Evolutionary conservation across 2,113 vertebrate genomes (phyloP), one percentile per base, ranked within the genome.

Genomic region (Petaurus breviceps): DNA sequence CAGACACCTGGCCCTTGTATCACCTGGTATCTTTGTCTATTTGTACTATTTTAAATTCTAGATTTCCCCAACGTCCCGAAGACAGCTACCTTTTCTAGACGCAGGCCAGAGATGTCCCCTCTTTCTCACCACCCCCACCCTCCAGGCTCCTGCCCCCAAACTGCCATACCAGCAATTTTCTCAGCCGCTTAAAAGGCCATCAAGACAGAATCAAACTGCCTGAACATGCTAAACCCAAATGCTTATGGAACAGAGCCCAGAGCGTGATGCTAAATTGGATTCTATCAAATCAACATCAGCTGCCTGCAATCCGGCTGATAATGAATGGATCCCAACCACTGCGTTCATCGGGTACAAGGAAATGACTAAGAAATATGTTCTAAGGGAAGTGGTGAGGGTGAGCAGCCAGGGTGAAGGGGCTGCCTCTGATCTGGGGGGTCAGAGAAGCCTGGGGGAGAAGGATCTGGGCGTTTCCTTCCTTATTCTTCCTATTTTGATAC

Each of bases 251-350:
- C 93, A 93, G 97, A 98, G 98, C 99, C 99, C 98, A 96, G 98
- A 99, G 98, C 97, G 97, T 96, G 98, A 98, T 96, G 97, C 98
- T 99, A 98, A 99, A 99, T 98, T 98, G 98, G 98, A 98, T 98
- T 98, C 98, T 97, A 98, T 98, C 98, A 98, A 98, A 98, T 98
- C 98, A 98, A 97, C 98, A 95, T 98, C 98, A 97, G 98, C 98
- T 98, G 98, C 94, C 95, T 97, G 94, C 97, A 92, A 98, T 96
- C 98, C 98, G 90, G 84, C 98, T 19, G 24, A 92, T 98, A 98
- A 98, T 97, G 98, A 99, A 98, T 96, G 98, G 97, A 97, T 98
- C 96, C 96, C 98, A 98, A 98, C 5, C 84, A 98, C 0, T 0
- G 97, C 51, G 96, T 97, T 97, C 97, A 96, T 98, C 51, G 54